Conservation (phyloP, 1,140 invertebrate genomes). For the Aradophagus sp. region DNA sequence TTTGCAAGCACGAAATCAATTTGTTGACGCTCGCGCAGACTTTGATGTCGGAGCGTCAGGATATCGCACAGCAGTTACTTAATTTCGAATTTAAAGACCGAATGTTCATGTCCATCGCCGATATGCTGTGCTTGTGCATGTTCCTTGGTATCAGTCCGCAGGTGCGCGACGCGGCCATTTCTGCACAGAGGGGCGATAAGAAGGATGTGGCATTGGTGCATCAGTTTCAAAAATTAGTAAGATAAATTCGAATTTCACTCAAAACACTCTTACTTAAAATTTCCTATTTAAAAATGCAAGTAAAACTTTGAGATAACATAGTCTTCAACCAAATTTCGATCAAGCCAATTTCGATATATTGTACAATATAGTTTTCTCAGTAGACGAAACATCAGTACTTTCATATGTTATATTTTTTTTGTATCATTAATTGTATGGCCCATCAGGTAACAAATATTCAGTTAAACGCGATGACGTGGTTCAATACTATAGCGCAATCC, state of each 20-base stretch:
- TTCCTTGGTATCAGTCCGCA: slow-evolving; percentile 86
- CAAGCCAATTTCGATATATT: too few relatives aligned
- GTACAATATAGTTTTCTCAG: too few relatives aligned
- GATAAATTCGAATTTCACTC: background rate
- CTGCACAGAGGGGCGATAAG: slow-evolving; percentile 78
- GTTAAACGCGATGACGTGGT: slow-evolving; percentile 87
- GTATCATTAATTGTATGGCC: too few relatives aligned
- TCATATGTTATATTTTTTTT: background rate
- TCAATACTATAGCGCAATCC: slow-evolving; percentile 85
- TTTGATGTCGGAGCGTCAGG: slow-evolving; percentile 80
- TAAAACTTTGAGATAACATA: too few relatives aligned
- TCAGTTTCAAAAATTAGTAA: slow-evolving; percentile 79
- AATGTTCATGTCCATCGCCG: slow-evolving; percentile 87
- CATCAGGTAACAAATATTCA: slow-evolving; percentile 83
- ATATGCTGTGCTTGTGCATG: slow-evolving; percentile 90
- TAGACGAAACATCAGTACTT: too few relatives aligned
- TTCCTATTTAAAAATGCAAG: too few relatives aligned
- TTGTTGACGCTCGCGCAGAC: slow-evolving; percentile 81
- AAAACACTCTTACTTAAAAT: too few relatives aligned
- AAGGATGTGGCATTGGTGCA: slow-evolving; percentile 77
- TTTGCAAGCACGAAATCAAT: slow-evolving; percentile 86
- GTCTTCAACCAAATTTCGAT: too few relatives aligned
- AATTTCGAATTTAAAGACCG: slow-evolving; percentile 85
- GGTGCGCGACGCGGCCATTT: slow-evolving; percentile 82
- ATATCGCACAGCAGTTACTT: slow-evolving; percentile 74